A percentile compares a stretch with the other conserved stretches of the same genome.
phyloP scores from a whole-genome alignment of 2,888 invertebrate genomes.

The Ormyrus labotus region DNA sequence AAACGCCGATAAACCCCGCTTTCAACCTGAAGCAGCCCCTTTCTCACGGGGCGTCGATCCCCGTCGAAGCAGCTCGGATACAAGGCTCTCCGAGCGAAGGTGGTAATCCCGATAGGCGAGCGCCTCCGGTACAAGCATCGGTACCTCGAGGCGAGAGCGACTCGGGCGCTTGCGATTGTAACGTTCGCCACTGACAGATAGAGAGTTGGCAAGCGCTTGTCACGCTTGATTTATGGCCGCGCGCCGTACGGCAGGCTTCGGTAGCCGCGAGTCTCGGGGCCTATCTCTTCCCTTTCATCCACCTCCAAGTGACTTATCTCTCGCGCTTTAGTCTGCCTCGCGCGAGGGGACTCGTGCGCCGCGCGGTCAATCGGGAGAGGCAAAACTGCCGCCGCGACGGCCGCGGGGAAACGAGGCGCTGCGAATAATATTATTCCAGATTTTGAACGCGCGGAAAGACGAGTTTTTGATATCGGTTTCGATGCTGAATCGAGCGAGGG shows the following conservation, averaged over 20 bases:
- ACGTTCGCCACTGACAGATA: conserved; percentile 62
- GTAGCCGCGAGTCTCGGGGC: conserved; percentile 19
- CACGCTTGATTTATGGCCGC: conserved; percentile 69
- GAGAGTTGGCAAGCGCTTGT: conserved; percentile 62
- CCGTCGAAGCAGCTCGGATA: conserved; percentile 22
- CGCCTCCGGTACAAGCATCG: not conserved
- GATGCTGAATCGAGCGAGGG: no score
- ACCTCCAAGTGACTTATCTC: conserved; percentile 51
- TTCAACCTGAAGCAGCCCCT: no score
- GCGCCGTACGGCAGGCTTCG: conserved; percentile 35
- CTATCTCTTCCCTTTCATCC: conserved; percentile 38
- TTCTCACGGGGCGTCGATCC: not conserved
- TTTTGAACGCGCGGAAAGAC: no score
- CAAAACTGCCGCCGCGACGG: no score
- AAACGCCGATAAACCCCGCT: no score
- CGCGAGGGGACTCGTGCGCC: not conserved
- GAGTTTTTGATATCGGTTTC: no score
- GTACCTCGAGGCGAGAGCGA: not conserved
- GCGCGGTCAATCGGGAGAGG: no score
- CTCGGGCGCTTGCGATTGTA: conserved; percentile 56
- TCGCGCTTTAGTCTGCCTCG: conserved; percentile 10
- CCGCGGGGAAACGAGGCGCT: no score
- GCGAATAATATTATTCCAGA: no score
- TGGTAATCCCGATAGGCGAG: no score
- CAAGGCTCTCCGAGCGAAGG: no score